Conservation (phyloP, 2,797 vertebrate species). For the Potorous gilbertii region DNA sequence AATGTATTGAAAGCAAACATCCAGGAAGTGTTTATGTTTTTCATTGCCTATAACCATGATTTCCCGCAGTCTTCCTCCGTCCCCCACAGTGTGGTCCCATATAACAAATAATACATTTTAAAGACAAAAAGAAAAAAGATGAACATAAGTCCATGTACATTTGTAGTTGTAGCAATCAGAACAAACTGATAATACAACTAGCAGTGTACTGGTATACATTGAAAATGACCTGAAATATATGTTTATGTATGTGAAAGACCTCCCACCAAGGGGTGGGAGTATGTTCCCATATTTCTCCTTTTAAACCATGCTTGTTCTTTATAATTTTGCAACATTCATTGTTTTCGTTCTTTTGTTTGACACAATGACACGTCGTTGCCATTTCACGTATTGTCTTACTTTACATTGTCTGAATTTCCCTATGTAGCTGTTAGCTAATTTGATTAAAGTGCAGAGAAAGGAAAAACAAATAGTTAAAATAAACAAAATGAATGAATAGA, state of each 20-base stretch:
- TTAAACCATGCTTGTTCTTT: background rate
- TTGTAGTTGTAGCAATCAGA: background rate
- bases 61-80: background rate
- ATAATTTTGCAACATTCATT: background rate
- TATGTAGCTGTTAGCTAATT: background rate
- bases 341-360: background rate
- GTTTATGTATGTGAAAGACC: background rate
- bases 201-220: background rate
- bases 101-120: background rate
- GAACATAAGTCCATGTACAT: background rate
- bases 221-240: background rate
- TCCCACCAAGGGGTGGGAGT: background rate
- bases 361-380: background rate
- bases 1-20: background rate
- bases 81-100: background rate
- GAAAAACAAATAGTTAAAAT: background rate
- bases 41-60: background rate
- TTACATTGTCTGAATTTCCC: background rate
- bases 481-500: background rate
- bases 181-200: background rate
- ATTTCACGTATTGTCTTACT: background rate
- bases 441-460: background rate
- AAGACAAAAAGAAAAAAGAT: background rate
- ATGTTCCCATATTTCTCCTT: background rate
- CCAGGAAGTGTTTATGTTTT: background rate